Evolutionary conservation across 2,113 vertebrate genomes (phyloP), one percentile per base, ranked within the genome.

Genomic region (Callionymus lyra): DNA sequence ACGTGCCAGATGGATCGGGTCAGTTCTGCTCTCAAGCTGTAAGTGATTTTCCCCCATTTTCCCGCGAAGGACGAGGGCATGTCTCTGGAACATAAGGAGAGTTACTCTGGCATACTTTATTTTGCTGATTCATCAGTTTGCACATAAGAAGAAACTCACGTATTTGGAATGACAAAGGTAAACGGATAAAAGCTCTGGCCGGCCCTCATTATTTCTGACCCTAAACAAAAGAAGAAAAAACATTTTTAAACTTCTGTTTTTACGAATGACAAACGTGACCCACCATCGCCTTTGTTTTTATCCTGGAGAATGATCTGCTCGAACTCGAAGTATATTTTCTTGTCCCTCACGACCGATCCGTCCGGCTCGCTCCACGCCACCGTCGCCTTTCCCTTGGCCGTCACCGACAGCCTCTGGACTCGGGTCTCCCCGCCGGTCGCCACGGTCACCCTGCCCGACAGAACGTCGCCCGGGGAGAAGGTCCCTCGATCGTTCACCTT

Each of bases 21-120:
- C 41, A 83, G 41, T 46, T 65, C 38, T 37, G 79, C 68, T 46
- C 53, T 48, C 43, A 83, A 47, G 59, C 50, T 77, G 2, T 80
- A 83, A n/a, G 44, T 47, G 16, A 81, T 60, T 15, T 62, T 65
- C 12, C 79, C 81, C 65, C 68, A 79, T 56, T 74, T 77, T 15
- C 81, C 79, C 15, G 63, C 33, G 44, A 65, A 81, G 10, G 75
- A 79, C 10, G 81, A 83, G 44, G 81, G 81, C 77, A 83, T 80
- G 12, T 76, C 77, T 55, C 81, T 83, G 63, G 8, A 21, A 38
- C 9, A 12, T 64, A 51, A 57, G 2, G 41, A 45, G 17, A 16
- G 18, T 53, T 2, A 34, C 21, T 37, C 52, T 44, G 12, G 32
- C 34, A 32, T 17, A 31, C 6, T 34, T 10, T 10, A 12, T 13